Conservation (phyloP, 2,888 invertebrate genomes). For the Cephus rjabovi region DNA sequence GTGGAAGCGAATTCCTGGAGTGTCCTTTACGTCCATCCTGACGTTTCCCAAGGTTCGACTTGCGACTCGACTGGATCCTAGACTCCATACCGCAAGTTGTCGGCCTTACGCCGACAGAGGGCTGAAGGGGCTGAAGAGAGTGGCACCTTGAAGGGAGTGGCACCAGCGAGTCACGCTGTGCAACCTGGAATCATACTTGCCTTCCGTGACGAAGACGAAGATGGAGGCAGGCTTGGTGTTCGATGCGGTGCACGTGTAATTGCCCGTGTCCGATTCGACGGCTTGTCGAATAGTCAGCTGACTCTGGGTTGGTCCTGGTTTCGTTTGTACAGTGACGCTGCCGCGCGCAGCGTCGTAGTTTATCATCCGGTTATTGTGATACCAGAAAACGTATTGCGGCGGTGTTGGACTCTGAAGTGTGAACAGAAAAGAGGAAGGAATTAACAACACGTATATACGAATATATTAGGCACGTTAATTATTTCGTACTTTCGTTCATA, state of each 20-base stretch:
- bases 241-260: slow-evolving; percentile 91
- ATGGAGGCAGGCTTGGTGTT: slow-evolving; percentile 91
- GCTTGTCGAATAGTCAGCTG: slow-evolving; percentile 86
- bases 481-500: not conserved
- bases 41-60: not conserved
- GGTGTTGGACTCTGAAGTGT: slow-evolving; percentile 86
- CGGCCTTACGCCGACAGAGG: not conserved
- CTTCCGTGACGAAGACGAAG: slow-evolving; percentile 91
- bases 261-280: slow-evolving; percentile 87
- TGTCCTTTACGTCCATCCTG: not conserved
- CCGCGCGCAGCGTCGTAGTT: slow-evolving; percentile 90
- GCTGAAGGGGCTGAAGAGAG: not conserved
- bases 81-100: not conserved
- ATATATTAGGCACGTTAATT: not conserved
- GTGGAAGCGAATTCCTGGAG: not conserved
- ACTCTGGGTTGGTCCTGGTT: slow-evolving; percentile 88
- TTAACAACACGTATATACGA: slow-evolving; percentile 15
- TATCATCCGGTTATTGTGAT: slow-evolving; percentile 93
- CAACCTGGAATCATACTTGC: slow-evolving; percentile 68
- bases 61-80: not conserved
- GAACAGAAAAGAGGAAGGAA: not conserved
- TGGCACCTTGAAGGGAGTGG: too few species aligned
- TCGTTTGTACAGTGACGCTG: slow-evolving; percentile 84
- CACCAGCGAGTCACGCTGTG: not conserved
- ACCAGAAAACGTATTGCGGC: slow-evolving; percentile 96